A percentile compares a stretch with the other conserved stretches of the same genome.
These are phyloP conservation scores for Actinopyga echinites DNA, from an alignment of 53 echinoderm and acorn worm species.

Conservation along the genomic window DNA sequence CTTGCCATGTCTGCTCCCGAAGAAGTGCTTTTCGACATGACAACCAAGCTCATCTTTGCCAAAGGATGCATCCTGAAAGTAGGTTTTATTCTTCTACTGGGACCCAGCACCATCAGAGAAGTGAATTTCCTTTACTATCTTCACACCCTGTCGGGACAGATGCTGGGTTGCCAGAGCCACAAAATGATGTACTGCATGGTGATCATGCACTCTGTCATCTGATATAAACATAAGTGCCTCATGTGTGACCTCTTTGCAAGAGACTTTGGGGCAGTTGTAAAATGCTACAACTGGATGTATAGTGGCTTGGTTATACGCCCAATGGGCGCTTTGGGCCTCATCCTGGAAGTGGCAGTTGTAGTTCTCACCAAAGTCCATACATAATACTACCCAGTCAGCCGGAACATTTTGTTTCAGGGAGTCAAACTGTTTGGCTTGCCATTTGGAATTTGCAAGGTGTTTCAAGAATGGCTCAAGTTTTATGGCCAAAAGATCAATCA, in stretches of 20 bases:
- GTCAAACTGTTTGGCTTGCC: constrained; percentile 40
- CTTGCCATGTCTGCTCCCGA: constrained; percentile 7
- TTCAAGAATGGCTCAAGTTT: constrained; percentile 37
- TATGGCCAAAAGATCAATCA: background rate
- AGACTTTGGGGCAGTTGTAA: constrained; percentile 10
- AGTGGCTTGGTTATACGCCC: constrained; percentile 49
- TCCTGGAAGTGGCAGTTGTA: constrained; percentile 53
- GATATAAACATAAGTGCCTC: constrained; percentile 37
- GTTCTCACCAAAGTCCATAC: constrained; percentile 42
- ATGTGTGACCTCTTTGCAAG: background rate
- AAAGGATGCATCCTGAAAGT: constrained; percentile 1
- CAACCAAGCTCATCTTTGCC: background rate
- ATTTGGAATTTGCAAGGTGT: constrained; percentile 45
- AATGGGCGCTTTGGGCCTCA: constrained; percentile 55
- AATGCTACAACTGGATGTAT: constrained; percentile 49
- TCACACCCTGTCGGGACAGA: background rate
- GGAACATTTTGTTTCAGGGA: constrained; percentile 11
- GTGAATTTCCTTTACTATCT: background rate
- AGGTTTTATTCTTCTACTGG: constrained; percentile 16
- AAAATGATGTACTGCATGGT: constrained; percentile 26
- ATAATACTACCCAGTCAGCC: constrained; percentile 27
- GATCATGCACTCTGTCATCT: constrained; percentile 23
- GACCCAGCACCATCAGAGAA: constrained; percentile 26
- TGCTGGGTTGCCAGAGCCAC: background rate
- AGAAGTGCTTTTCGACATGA: constrained; percentile 16